Percentiles rank a stretch among this genome's conserved stretches.
Conservation (phyloP, 2,797 vertebrate species). For the Cossypha heuglini region DNA sequence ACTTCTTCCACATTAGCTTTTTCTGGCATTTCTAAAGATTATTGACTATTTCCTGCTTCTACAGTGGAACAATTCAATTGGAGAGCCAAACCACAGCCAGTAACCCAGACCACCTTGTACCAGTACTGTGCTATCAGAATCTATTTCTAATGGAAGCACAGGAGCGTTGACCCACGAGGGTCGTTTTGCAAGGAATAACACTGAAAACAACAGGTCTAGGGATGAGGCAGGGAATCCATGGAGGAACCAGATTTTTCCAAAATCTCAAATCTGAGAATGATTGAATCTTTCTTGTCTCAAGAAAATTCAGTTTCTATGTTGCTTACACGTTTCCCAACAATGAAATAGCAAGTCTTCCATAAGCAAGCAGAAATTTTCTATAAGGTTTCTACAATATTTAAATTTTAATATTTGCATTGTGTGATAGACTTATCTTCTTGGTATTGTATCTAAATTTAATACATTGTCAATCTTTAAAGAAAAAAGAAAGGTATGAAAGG, state of each 20-base stretch:
- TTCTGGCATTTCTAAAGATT: not conserved
- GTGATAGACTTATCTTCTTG: not conserved
- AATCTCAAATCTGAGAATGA: not conserved
- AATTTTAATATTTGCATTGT: not conserved
- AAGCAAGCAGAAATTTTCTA: not conserved
- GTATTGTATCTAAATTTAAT: not conserved
- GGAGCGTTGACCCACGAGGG: accelerated
- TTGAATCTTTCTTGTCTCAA: not conserved
- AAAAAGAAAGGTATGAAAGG: not conserved
- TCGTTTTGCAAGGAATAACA: not conserved
- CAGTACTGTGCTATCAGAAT: not conserved
- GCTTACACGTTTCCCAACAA: not conserved
- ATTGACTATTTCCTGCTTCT: not conserved
- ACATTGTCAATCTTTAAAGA: not conserved
- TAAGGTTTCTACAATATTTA: not conserved
- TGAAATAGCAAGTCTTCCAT: not conserved
- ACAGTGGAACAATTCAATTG: not conserved
- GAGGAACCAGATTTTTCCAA: not conserved
- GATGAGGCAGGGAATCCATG: not conserved
- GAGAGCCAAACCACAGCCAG: not conserved
- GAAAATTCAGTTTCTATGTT: not conserved
- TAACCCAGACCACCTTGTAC: not conserved
- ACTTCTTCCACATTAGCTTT: not conserved
- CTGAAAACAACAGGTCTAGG: not conserved
- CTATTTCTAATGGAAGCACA: not conserved